Evolutionary conservation across 2,888 invertebrate genomes (phyloP).

Genomic region (Lordiphosa fenestrarum): DNA sequence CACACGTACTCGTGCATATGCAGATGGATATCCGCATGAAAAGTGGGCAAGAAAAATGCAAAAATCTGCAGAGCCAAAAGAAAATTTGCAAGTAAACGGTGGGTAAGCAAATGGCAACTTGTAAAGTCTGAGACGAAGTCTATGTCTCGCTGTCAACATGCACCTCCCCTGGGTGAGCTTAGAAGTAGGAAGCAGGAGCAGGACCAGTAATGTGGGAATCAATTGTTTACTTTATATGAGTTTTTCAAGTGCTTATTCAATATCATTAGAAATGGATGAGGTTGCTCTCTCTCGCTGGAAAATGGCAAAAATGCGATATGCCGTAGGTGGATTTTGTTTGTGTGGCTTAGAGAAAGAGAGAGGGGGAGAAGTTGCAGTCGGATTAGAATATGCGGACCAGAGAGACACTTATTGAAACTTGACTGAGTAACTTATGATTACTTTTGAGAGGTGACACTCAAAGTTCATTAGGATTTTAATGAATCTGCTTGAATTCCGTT

Average conservation of each 20-base stretch:
- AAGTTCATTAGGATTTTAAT: too few relatives aligned
- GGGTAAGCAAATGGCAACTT: conserved; percentile 68
- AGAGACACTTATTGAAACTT: too few relatives aligned
- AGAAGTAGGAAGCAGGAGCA: not conserved
- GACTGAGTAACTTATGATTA: too few relatives aligned
- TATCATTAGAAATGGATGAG: conserved; percentile 66
- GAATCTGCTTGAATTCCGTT: too few relatives aligned
- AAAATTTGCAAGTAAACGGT: conserved; percentile 65
- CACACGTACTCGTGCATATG: conserved; percentile 9
- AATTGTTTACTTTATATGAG: conserved; percentile 73
- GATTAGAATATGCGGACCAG: too few relatives aligned
- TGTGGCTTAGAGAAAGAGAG: not conserved
- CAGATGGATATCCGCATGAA: conserved; percentile 17
- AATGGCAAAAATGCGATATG: conserved; percentile 6
- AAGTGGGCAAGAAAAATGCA: conserved; percentile 54
- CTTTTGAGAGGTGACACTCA: too few relatives aligned
- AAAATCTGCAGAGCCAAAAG: conserved; percentile 49
- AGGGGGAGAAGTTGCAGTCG: too few relatives aligned
- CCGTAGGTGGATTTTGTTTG: not conserved
- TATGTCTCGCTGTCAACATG: conserved; percentile 5
- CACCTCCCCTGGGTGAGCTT: conserved; percentile 18
- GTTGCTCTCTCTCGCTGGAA: conserved; percentile 28
- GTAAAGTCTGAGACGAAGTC: conserved; percentile 41
- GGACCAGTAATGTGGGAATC: conserved; percentile 62
- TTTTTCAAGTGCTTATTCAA: conserved; percentile 73